Evolutionary conservation across 1,140 invertebrate genomes (phyloP), one percentile per base, ranked within the genome.

Genomic region (Tetragonula clypearis): DNA sequence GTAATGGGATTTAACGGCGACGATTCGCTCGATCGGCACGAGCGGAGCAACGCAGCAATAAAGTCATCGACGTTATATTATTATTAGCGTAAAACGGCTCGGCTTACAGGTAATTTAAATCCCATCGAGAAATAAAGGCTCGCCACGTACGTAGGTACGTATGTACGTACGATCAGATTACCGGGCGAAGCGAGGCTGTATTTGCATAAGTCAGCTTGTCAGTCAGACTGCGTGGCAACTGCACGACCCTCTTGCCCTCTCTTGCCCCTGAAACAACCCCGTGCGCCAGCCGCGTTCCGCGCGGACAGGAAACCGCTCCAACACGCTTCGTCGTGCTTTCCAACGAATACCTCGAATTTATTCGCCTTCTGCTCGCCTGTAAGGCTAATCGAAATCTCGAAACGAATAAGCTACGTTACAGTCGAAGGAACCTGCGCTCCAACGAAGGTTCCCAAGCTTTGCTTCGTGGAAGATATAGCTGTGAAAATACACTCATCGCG

Each of bases 121-220:
- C 92, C 93, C 90, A 93, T 92, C 90, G 89, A 83, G 92, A 92
- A 92, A 92, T 87, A 92, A 92, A 93, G 91, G 90, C 86, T 84
- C 79, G 82, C 76, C 84, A 85, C 73, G 88, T 87, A 77, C 79
- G 83, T 87, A 86, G 23, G 79, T 86, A 88, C 71, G 83, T 91
- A 88, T 81, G 77, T 77, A 84, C 83, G 87, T 92, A 91, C 93
- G 93, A 93, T 94, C 93, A 93, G 93, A 94, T 94, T 94, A 93
- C 91, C 88, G 88, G 88, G 80, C 91, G 88, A 91, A 91, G 91
- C 90, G 92, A 93, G 92, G 85, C 84, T 92, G 91, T 94, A 95
- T 95, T 95, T 95, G 94, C 94, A 94, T 94, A 94, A 95, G 94
- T 95, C 94, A 94, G 94, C 90, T 94, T 94, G 94, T 94, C 94